Base-by-base conservation (phyloP, 2,797 vertebrate species). In the Gephyroberyx darwinii region DNA sequence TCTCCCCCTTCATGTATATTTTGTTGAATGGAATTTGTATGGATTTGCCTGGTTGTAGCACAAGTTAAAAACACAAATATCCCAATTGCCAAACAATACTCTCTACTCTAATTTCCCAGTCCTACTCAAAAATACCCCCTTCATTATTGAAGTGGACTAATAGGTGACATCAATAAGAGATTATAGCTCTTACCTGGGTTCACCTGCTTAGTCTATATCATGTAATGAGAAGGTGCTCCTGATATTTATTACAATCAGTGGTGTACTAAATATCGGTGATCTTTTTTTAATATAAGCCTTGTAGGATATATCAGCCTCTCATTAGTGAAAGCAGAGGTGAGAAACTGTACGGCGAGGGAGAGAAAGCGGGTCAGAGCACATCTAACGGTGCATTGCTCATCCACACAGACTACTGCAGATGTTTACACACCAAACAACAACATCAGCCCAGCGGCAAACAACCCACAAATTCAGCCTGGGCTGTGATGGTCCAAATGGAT, bases 351-450 rank as follows among this genome's bases (percentile, higher is more conserved):
- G 4, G 74, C 41, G 69, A 69, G 78, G 45, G 33, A 72, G 55
- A 78, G 66, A 71, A 90, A 89, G n/a, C 80, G 75, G 86, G 81
- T 92, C 89, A 89, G 59, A 67, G 78, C 68, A 71, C 57, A 71
- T 84, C 77, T 80, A 80, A 77, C 65, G 80, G 74, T 64, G 80
- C 65, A 26, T 58, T 26, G 75, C 77, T 86, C 81, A 74, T 80
- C 78, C 73, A 67, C 55, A 69, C 75, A 71, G 77, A 62, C 71
- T 63, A 68, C 71, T 82, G 84, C 89, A 91, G 89, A 88, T 90
- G 89, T 91, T 90, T 84, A 80, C 73, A 88, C 81, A 67, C 43
- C 71, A 74, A 70, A 74, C 73, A 87, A 51, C 53, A 77, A 77
- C 81, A 85, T 79, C 69, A 82, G 66, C 69, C 45, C 41, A 7